These are phyloP conservation scores for Scartelaos histophorus DNA, from an alignment of 2,113 vertebrate genomes.

Conservation along the genomic window DNA sequence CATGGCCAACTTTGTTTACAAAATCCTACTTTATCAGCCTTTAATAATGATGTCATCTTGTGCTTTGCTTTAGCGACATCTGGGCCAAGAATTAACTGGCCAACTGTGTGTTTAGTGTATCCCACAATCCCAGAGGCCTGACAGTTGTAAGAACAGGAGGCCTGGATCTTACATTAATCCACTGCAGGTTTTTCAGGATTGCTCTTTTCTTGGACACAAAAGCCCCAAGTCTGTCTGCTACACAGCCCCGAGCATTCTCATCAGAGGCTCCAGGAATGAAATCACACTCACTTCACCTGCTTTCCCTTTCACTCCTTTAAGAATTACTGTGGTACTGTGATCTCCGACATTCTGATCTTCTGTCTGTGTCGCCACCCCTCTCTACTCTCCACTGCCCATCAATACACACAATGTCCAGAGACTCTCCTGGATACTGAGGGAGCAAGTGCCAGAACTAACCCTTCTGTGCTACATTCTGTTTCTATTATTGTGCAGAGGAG, in stretches of 20 bases:
- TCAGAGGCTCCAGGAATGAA: conserved; percentile 8
- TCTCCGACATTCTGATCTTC: conserved; percentile 13
- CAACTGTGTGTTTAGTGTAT: conserved; percentile 10
- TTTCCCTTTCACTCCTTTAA: not conserved
- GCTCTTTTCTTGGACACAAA: conserved; percentile 7
- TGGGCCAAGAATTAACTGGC: conserved; percentile 1
- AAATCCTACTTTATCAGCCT: not conserved
- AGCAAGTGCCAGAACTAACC: not conserved
- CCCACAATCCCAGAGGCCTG: not conserved
- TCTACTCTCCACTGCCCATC: conserved; percentile 19
- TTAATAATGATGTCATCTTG: not conserved
- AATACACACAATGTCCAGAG: conserved; percentile 10
- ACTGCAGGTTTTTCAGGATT: conserved; percentile 6
- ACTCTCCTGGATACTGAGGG: not conserved
- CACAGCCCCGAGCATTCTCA: conserved; percentile 1
- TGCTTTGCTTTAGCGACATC: not conserved
- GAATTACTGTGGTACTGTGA: not conserved
- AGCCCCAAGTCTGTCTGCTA: conserved; percentile 9
- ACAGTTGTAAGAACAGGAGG: conserved; percentile 15
- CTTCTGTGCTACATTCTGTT: conserved; percentile 1
- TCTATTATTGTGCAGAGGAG: not conserved
- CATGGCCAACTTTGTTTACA: not conserved
- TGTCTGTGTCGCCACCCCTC: conserved; percentile 23
- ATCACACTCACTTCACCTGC: not conserved
- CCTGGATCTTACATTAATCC: conserved; percentile 6